These are phyloP conservation scores for Halcyon chelicuti DNA, from an alignment of 2,797 vertebrate species.

Conservation along the genomic window DNA sequence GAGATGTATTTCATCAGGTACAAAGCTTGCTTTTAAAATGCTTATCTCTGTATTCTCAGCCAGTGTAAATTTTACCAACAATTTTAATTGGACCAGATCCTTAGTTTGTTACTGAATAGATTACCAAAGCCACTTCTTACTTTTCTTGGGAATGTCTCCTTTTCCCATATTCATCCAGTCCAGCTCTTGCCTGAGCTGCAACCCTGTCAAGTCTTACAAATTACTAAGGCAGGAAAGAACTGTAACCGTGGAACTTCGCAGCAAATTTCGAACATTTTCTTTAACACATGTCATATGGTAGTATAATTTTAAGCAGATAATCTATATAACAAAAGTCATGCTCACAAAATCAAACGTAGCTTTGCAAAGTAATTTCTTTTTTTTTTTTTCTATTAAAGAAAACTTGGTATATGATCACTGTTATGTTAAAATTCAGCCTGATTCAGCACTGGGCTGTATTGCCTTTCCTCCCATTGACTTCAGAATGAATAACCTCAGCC, in stretches of 20 bases:
- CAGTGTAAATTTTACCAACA: background rate
- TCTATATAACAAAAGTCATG: background rate
- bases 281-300: background rate
- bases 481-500: slow-evolving; percentile 61
- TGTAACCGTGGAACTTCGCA: background rate
- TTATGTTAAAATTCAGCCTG: slow-evolving; percentile 10
- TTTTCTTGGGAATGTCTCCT: slow-evolving; percentile 14
- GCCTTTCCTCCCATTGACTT: slow-evolving; percentile 51
- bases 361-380: background rate
- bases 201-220: background rate
- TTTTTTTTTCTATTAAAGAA: background rate
- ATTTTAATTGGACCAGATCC: background rate
- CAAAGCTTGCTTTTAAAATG: background rate
- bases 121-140: slow-evolving; percentile 11
- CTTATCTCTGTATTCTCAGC: background rate
- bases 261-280: background rate
- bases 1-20: background rate
- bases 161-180: background rate
- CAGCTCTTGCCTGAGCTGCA: background rate
- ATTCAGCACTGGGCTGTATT: slow-evolving; percentile 11
- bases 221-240: background rate
- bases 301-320: background rate
- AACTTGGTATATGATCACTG: fast-evolving
- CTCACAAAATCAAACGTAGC: background rate
- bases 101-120: background rate